Conservation (phyloP, 1,140 invertebrate species). For the Drosophila rufa region DNA sequence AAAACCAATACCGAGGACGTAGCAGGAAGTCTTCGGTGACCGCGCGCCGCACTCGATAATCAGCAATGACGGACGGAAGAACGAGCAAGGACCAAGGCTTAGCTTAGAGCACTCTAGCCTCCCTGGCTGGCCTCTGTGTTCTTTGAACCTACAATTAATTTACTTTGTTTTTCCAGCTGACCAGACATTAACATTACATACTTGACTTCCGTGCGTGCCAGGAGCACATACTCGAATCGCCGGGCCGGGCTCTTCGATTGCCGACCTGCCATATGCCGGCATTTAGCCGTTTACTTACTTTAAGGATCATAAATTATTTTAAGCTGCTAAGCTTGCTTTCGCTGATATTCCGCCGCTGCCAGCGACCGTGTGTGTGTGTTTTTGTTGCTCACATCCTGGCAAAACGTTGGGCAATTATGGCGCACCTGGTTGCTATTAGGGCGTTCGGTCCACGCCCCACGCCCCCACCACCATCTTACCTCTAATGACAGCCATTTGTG, state of each 20-base stretch:
- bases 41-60: constrained; percentile 82
- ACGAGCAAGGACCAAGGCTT: constrained; percentile 20
- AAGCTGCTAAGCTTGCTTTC: constrained; percentile 69
- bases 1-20: constrained; percentile 65
- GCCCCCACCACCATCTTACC: constrained; percentile 40
- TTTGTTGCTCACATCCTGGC: constrained; percentile 47
- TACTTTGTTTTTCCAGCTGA: constrained; percentile 84
- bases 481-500: constrained; percentile 80
- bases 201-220: constrained; percentile 81
- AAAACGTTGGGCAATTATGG: constrained; percentile 79
- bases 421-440: constrained; percentile 69
- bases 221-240: constrained; percentile 8
- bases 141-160: constrained; percentile 83
- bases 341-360: constrained; percentile 31
- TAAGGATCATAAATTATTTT: constrained; percentile 83
- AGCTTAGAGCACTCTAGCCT: constrained; percentile 25
- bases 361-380: constrained; percentile 28
- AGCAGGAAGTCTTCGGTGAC: constrained; percentile 81
- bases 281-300: constrained; percentile 81
- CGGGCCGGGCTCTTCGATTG: constrained; percentile 56
- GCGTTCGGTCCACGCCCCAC: constrained; percentile 12
- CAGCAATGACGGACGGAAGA: constrained; percentile 54
- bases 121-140: constrained; percentile 26
- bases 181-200: constrained; percentile 84
- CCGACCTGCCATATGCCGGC: constrained; percentile 79